Evolutionary conservation across 2,888 invertebrate species (phyloP), one percentile per base, ranked within the genome.

Genomic region (Stenodema calcarata): DNA sequence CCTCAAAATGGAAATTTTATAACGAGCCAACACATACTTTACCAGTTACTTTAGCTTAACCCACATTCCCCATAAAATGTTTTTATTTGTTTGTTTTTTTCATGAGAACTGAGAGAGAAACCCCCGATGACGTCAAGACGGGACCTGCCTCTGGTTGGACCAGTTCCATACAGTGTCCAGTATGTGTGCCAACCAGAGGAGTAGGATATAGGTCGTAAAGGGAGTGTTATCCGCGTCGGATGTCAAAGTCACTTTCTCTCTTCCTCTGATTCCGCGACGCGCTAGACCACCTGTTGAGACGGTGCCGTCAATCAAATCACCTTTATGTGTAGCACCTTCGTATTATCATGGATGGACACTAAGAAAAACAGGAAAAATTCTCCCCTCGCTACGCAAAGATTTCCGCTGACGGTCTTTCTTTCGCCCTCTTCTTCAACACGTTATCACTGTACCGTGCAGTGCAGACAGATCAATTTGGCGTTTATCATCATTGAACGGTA

Each of bases 271-370:
- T 35, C 30, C 78, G n/a, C 78, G 44, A 16, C n/a, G 44, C 76
- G n/a, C 50, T 50, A 42, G 75, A 78, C 78, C 78, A 78, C 78
- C 78, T 78, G 78, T 78, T 27, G 78, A 42, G 78, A 4, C 44
- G 27, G 7, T 7, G 54, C 62, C 23, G 62, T 62, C 62, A 62
- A 7, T 62, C 62, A 62, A 62, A 62, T 62, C 62, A 23, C 23
- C 7, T 62, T 62, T 62, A 62, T 27, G 62, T 62, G 62, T 62
- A 62, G 62, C 62, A 62, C 62, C 62, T 62, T 12, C 62, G 23
- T 62, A 23, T 2, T 23, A 35, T 35, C n/a, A n/a, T n/a, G n/a
- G n/a, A n/a, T 35, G 4, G 35, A 35, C 35, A 7, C 7, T 35
- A 35, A 35, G 7, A 35, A 35, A 35, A 35, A 35, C 35, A 35